Base-by-base conservation (phyloP, 2,113 vertebrate species). In the Eonycteris spelaea region DNA sequence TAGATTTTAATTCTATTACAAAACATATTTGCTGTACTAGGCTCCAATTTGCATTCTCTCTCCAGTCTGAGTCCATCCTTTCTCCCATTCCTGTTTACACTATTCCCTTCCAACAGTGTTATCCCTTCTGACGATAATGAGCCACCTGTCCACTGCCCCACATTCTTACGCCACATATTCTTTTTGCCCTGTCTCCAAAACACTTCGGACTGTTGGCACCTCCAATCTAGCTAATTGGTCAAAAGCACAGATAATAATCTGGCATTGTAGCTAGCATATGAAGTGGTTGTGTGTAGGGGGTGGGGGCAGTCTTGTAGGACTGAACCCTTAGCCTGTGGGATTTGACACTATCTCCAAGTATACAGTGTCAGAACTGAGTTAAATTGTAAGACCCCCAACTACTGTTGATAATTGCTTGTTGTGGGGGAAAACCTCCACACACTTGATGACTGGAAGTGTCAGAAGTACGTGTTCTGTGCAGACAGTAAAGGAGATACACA, bases 71-170 rank as follows among this genome's bases (percentile, higher is more conserved):
- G 28, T 35, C 2, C 9, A 14, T 6, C 16, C 4, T 24, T 2
- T n/a, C 24, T 78, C 24, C 12, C 4, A 13, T 16, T 10, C 0
- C 48, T 38, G 1, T 55, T 91, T 57, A 55, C 14, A 18, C 0
- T 6, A 6, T 3, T 77, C 0, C 2, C 40, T 0, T 30, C 9
- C 22, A 45, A 28, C 12, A 68, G 0, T 26, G 10, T 10, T 24
- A 43, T 21, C 22, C 22, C 30, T 77, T 26, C 40, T 87, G 30
- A 57, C 33, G 38, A 55, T 18, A 38, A 55, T 18, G 3, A 68
- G 33, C 21, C 8, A 38, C 40, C 2, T 26, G 5, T 15, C n/a
- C 18, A 21, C 68, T 53, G 63, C 5, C 43, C 18, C 3, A 0
- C 5, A 26, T 33, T 7, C 7, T 38, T 4, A 1, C 7, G 2